Evolutionary conservation across 2,888 invertebrate genomes (phyloP), one percentile per base, ranked within the genome.

Genomic region (Metallyticus violacea): DNA sequence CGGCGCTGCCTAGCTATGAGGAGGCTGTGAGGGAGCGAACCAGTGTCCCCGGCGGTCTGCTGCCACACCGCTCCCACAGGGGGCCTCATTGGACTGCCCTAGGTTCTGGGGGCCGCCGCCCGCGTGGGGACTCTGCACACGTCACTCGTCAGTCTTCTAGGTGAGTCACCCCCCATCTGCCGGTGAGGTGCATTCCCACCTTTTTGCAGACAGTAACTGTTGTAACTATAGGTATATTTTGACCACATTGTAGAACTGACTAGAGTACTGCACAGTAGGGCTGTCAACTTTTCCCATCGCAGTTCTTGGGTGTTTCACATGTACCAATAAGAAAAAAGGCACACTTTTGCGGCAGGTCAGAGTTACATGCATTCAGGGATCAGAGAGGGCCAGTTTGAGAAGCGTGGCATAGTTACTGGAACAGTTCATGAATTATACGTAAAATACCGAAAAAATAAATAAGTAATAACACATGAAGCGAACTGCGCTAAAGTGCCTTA

Each of bases 1-100:
- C 91, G 82, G 91, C 91, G 77, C 90, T 93, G 83, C 93, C 93
- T 9, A 92, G 92, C 4, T 93, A 93, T 89, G 93, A 93, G 89
- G 93, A 93, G 89, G 93, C 93, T 2, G 91, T 91, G 28, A 89
- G 92, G 30, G 92, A 91, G 85, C 90, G 91, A 26, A 88, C 91
- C 86, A 77, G 84, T 30, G 85, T 40, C 29, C 29, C 82, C 26
- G 86, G 85, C 2, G 90, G 90, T 30, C 87, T 90, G 85, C 86
- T 89, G 78, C 88, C 89, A 25, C 40, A 83, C 29, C 83, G 83
- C 28, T 77, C 83, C n/a, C 83, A 83, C 26, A 83, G 83, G 77
- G 77, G 92, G 88, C 91, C 91, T 7, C 92, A 91, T 87, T 92
- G 92, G 92, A 91, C 91, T 26, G 91, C 90, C 86, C 89, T 91